phyloP scores from a whole-genome alignment of 1,140 invertebrate species.

The Ceratoteleas bidentatus region DNA sequence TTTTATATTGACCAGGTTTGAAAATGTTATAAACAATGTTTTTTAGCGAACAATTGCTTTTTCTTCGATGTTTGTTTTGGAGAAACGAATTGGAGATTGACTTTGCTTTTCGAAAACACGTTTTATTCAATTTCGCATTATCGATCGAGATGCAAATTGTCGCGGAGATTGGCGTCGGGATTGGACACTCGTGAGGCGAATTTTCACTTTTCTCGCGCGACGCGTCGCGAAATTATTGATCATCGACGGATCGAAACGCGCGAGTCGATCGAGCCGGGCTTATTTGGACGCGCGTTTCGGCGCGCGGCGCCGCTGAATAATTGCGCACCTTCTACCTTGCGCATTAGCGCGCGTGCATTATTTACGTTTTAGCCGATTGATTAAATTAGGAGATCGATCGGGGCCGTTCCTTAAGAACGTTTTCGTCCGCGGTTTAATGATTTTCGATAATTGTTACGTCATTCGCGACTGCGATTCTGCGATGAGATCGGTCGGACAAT shows the following conservation, averaged over 20 bases:
- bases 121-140: too few relatives aligned
- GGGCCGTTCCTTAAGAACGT: conserved; percentile 19
- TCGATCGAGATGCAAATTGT: too few relatives aligned
- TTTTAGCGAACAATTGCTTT: too few relatives aligned
- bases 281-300: conserved; percentile 9
- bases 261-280: neutral
- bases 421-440: conserved; percentile 40
- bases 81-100: too few relatives aligned
- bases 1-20: too few relatives aligned
- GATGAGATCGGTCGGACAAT: conserved; percentile 39
- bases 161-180: too few relatives aligned
- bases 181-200: neutral
- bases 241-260: conserved; percentile 14
- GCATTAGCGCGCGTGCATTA: conserved; percentile 33
- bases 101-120: too few relatives aligned
- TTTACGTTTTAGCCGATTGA: conserved; percentile 45
- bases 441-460: conserved; percentile 56
- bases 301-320: conserved; percentile 16
- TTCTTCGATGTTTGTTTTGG: too few relatives aligned
- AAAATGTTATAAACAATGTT: too few relatives aligned
- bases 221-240: conserved; percentile 25
- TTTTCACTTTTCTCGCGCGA: conserved; percentile 30
- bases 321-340: conserved; percentile 18
- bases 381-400: conserved; percentile 42
- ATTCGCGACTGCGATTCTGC: conserved; percentile 32